Evolutionary conservation across 1,140 invertebrate genomes (phyloP), one percentile per base, ranked within the genome.

Genomic region (Zophobas atratus): DNA sequence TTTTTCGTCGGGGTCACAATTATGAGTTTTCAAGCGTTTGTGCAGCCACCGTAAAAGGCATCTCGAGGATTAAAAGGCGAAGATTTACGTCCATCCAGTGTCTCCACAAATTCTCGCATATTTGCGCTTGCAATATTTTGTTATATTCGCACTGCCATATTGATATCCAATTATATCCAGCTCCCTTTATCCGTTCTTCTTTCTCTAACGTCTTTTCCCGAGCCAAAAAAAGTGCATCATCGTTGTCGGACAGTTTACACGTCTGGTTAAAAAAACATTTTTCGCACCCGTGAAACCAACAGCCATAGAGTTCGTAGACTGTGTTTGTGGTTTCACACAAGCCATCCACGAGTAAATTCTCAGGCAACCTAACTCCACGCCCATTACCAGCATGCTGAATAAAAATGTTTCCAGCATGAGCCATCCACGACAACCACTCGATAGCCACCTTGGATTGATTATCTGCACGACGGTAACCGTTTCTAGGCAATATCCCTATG

Each of bases 1-100:
- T 81, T 81, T 81, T 80, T 87, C 85, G 56, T 71, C 38, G 1
- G 6, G 1, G 4, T 60, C 53, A 48, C 51, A 73, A 33, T 77
- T 73, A 48, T 73, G 55, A 67, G 43, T 49, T 51, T 71, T 2
- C 36, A 48, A 20, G 33, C 67, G 34, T 72, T 75, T 48, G 74
- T 79, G 41, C 78, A 49, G n/a, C 74, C 78, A 34, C 78, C 78
- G 57, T 55, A 79, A 35, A 71, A 63, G 32, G 35, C 3, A 39
- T 63, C 57, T 63, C 57, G 20, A 20, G 20, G 20, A 20, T 20
- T 20, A 2, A 51, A 38, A n/a, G 38, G 2, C 35, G 41, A 39
- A 20, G 20, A 20, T 20, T 20, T 20, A 20, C 20, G 20, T 20
- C 20, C 20, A 20, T 20, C 20, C 34, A 20, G 20, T 35, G 32